Evolutionary conservation across 35 echinoderm and acorn worm species (phyloP).

Genomic region (Acanthaster planci): DNA sequence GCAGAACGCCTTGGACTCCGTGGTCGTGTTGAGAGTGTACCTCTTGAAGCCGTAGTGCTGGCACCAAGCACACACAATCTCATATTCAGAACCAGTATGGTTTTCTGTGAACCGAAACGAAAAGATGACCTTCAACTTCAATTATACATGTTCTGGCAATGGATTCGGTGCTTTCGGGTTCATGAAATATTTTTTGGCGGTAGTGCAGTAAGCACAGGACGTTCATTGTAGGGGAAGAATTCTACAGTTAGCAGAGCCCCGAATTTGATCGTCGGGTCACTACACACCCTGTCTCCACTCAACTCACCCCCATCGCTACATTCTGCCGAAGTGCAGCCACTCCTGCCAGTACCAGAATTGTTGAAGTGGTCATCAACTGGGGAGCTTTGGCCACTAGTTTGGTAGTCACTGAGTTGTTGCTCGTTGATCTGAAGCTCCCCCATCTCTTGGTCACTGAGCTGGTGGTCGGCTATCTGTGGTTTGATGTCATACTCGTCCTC

Average conservation of each 20-base stretch:
- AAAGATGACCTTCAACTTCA: neutral
- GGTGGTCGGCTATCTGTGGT: no score
- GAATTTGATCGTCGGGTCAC: neutral
- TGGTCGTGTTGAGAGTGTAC: constrained; percentile 92
- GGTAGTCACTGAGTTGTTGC: neutral
- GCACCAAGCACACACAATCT: constrained; percentile 96
- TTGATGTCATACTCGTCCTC: neutral
- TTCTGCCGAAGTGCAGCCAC: neutral
- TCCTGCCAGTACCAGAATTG: neutral
- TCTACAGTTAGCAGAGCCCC: no score
- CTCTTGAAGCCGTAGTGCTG: constrained; percentile 74
- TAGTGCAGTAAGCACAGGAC: neutral
- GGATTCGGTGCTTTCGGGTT: no score
- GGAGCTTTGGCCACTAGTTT: neutral
- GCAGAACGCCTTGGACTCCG: constrained; percentile 88
- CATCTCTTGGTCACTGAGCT: neutral
- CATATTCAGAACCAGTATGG: neutral
- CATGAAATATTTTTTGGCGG: no score
- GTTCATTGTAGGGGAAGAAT: no score
- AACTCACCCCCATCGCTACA: constrained; percentile 1
- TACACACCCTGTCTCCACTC: neutral
- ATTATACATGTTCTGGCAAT: no score
- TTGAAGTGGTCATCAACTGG: neutral
- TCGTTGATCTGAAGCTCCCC: neutral
- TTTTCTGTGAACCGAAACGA: constrained; percentile 3